Percentiles rank a stretch among this genome's conserved stretches.
These are phyloP conservation scores for Scaptomyza pallida DNA, from an alignment of 1,140 invertebrate species.

Conservation along the genomic window DNA sequence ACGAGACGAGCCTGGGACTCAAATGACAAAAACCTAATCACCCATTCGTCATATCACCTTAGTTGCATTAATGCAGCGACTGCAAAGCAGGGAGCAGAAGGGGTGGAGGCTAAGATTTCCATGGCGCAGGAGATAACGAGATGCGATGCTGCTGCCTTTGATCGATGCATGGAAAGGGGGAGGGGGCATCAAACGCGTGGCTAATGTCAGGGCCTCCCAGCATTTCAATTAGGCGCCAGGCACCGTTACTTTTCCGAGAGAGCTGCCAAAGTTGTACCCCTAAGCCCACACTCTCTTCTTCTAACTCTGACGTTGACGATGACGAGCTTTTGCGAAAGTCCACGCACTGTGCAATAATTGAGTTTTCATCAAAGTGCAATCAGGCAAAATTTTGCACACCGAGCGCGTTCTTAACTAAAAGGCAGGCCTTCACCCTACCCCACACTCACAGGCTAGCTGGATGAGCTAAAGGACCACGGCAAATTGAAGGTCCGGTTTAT, in stretches of 20 bases:
- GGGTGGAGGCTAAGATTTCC: slow-evolving; percentile 39
- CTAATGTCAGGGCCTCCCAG: slow-evolving; percentile 44
- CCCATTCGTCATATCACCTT: slow-evolving; percentile 80
- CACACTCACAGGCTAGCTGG: not conserved
- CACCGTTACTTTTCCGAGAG: slow-evolving; percentile 23
- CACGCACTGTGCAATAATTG: slow-evolving; percentile 69
- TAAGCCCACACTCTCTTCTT: not conserved
- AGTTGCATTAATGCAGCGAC: slow-evolving; percentile 67
- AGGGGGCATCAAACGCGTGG: slow-evolving; percentile 33
- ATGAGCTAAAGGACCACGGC: slow-evolving; percentile 16
- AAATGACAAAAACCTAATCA: slow-evolving; percentile 74
- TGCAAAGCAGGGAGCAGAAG: not conserved
- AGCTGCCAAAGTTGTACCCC: not conserved
- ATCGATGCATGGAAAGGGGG: slow-evolving; percentile 45
- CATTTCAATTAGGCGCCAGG: slow-evolving; percentile 41
- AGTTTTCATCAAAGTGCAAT: slow-evolving; percentile 83
- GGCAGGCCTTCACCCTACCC: slow-evolving; percentile 11
- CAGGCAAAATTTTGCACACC: slow-evolving; percentile 81
- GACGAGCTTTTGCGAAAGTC: slow-evolving; percentile 22
- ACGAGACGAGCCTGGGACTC: slow-evolving; percentile 11
- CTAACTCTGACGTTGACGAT: not conserved
- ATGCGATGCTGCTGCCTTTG: slow-evolving; percentile 40
- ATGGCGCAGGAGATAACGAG: slow-evolving; percentile 32
- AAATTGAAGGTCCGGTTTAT: slow-evolving; percentile 45
- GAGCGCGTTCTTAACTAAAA: slow-evolving; percentile 81